Evolutionary conservation across 2,113 vertebrate species (phyloP).

Genomic region (Pimephales promelas): DNA sequence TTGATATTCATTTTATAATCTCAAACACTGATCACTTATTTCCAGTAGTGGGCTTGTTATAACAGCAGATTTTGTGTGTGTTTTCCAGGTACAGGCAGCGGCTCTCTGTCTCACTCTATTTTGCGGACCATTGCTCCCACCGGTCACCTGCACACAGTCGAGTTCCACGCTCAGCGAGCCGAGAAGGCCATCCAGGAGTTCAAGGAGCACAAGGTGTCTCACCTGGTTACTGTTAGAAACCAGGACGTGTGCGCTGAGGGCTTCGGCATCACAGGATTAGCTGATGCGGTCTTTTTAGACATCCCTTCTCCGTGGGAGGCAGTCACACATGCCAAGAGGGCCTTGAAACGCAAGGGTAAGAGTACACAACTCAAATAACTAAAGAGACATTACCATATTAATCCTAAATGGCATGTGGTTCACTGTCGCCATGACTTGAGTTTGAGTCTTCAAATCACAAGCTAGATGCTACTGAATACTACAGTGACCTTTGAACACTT

Average conservation of each 20-base stretch:
- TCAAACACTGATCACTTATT: background rate
- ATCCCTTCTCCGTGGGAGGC: constrained; percentile 98
- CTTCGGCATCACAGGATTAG: constrained; percentile 85
- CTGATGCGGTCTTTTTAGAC: constrained; percentile 93
- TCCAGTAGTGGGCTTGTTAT: background rate
- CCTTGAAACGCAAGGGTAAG: constrained; percentile 88
- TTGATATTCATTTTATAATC: background rate
- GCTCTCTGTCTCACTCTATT: constrained; percentile 95
- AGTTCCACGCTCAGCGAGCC: constrained; percentile 94
- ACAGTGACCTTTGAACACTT: background rate
- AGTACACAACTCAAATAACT: constrained; percentile 22
- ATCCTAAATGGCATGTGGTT: background rate
- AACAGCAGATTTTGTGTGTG: constrained; percentile 34
- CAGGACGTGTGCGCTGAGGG: constrained; percentile 94
- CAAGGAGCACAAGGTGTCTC: constrained; percentile 83
- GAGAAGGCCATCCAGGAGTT: constrained; percentile 90
- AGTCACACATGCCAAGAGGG: constrained; percentile 85
- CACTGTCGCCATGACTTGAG: background rate
- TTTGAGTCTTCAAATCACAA: background rate
- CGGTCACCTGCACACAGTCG: constrained; percentile 93
- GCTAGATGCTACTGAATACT: background rate
- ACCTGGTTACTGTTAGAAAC: constrained; percentile 90
- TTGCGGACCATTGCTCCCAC: constrained; percentile 91
- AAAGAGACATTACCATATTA: background rate
- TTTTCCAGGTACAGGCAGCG: constrained; percentile 88